Conservation (phyloP, 1,140 invertebrate species). For the Eriocheir sinensis region DNA sequence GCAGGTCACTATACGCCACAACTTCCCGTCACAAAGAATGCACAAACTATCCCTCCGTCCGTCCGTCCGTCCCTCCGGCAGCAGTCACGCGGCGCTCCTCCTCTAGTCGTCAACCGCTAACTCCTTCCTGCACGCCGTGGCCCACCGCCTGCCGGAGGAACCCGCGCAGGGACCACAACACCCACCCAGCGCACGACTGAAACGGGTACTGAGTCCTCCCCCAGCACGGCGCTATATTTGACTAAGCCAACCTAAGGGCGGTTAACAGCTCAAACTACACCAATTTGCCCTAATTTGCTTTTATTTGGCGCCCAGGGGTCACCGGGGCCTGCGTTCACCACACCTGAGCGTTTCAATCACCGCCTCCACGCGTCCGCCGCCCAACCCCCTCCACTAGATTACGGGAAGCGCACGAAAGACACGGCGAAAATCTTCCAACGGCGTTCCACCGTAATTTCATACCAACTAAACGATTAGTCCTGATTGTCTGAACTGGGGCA, state of each 20-base stretch:
- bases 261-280: constrained; percentile 64
- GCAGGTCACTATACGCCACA: no score
- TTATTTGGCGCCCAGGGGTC: constrained; percentile 60
- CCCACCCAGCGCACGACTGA: constrained; percentile 24
- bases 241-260: constrained; percentile 61
- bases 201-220: constrained; percentile 51
- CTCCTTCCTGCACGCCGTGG: not conserved
- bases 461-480: constrained; percentile 54
- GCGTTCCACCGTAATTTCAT: constrained; percentile 40
- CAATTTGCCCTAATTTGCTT: constrained; percentile 62
- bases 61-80: no score
- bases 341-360: constrained; percentile 53
- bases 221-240: constrained; percentile 51
- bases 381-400: constrained; percentile 18
- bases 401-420: constrained; percentile 46
- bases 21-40: no score
- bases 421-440: not conserved
- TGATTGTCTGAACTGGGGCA: constrained; percentile 55
- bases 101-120: not conserved
- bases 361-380: not conserved
- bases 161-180: constrained; percentile 29
- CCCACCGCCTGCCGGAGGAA: not conserved
- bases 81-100: not conserved
- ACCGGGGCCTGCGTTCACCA: constrained; percentile 33
- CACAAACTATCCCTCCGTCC: no score